Conservation (phyloP, 2,888 invertebrate species). For the Agrenia bidenticulata region DNA sequence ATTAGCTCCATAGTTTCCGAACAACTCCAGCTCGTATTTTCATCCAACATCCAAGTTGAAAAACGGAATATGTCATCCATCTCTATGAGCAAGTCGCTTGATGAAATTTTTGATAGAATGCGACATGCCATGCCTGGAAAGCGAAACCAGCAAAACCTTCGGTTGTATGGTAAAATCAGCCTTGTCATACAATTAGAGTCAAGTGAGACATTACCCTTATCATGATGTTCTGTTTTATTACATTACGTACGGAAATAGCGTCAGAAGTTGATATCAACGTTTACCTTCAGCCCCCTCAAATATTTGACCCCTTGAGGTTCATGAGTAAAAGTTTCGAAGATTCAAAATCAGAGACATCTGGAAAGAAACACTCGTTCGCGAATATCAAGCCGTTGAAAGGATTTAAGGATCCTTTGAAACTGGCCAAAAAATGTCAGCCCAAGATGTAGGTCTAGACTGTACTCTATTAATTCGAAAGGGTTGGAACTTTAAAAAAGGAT, state of each 20-base stretch:
- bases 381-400: constrained; percentile 1
- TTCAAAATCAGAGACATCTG: too few relatives aligned
- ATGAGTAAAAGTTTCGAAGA: not conserved
- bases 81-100: not conserved
- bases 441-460: not conserved
- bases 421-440: not conserved
- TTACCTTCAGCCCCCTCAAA: constrained; percentile 4
- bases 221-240: not conserved
- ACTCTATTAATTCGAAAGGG: too few relatives aligned
- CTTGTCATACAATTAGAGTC: not conserved
- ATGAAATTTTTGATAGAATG: not conserved
- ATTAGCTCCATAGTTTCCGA: too few relatives aligned
- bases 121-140: not conserved
- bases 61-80: too few relatives aligned
- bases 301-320: constrained; percentile 8
- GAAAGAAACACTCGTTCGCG: too few relatives aligned
- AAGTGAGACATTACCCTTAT: not conserved
- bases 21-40: too few relatives aligned
- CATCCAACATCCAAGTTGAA: too few relatives aligned
- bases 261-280: constrained; percentile 5
- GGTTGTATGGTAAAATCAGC: not conserved
- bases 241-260: not conserved
- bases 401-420: constrained; percentile 3
- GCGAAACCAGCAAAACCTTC: not conserved
- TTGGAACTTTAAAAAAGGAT: not conserved